phyloP scores from a whole-genome alignment of 2,797 vertebrate genomes.

The Serranus cabrilla region DNA sequence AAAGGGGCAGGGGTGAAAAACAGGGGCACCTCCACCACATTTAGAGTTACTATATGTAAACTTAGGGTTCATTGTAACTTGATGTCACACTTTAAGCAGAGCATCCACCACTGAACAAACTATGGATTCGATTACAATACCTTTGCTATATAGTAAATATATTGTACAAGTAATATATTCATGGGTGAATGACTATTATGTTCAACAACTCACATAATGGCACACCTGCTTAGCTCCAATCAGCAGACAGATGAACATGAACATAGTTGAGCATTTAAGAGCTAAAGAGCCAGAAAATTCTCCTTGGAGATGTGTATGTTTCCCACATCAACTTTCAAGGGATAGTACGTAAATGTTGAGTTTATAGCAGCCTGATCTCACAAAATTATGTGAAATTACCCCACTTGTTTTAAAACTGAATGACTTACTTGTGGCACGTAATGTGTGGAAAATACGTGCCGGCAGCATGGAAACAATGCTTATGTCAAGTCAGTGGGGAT shows the following conservation, averaged over 20 bases:
- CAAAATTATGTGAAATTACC: too few species aligned
- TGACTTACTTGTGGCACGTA: too few species aligned
- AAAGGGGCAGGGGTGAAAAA: constrained; percentile 1
- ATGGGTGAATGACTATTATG: background rate
- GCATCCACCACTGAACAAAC: background rate
- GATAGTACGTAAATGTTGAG: too few species aligned
- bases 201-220: background rate
- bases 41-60: background rate
- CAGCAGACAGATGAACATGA: background rate
- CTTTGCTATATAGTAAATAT: background rate
- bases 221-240: background rate
- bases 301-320: too few species aligned
- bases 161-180: background rate
- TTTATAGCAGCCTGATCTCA: too few species aligned
- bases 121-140: background rate
- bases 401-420: too few species aligned
- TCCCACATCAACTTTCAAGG: too few species aligned
- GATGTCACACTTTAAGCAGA: background rate
- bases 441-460: too few species aligned
- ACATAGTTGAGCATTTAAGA: background rate
- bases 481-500: too few species aligned
- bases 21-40: background rate
- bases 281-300: background rate
- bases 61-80: background rate
- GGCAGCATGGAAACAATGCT: too few species aligned